phyloP scores from a whole-genome alignment of 2,888 invertebrate species.

The Epiblema foenella region DNA sequence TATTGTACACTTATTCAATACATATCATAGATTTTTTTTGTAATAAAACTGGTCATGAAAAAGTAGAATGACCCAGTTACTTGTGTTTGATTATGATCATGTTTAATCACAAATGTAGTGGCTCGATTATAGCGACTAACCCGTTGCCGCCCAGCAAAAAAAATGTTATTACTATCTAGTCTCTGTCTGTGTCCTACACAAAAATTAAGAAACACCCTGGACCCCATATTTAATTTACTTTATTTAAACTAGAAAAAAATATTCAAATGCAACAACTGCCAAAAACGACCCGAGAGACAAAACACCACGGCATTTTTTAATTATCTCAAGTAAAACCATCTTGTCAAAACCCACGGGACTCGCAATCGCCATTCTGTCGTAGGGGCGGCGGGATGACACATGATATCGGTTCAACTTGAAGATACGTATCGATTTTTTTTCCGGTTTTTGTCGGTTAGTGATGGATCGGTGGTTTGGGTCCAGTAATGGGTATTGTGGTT shows the following conservation, averaged over 20 bases:
- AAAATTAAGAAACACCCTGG: no score
- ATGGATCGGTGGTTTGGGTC: slow-evolving; percentile 17
- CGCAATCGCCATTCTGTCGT: slow-evolving; percentile 15
- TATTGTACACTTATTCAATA: no score
- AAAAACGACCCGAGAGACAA: neutral
- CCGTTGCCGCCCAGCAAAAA: no score
- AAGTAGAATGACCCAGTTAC: no score
- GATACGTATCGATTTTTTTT: slow-evolving; percentile 33
- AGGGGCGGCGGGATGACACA: slow-evolving; percentile 4
- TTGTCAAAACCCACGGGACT: slow-evolving; percentile 10
- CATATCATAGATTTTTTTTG: no score
- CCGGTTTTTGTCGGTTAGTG: slow-evolving; percentile 20
- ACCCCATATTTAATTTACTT: neutral
- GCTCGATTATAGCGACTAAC: no score
- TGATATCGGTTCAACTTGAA: slow-evolving; percentile 32
- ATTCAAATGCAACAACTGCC: no score
- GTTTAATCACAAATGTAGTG: no score
- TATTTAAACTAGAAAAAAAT: neutral
- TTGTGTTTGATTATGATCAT: no score
- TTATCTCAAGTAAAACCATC: slow-evolving; percentile 25
- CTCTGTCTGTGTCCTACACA: no score
- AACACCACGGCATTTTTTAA: slow-evolving; percentile 11
- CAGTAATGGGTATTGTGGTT: slow-evolving; percentile 29
- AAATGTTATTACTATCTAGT: no score
- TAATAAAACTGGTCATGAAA: no score